phyloP scores from a whole-genome alignment of 1,140 invertebrate genomes.

The Amyelois transitella region DNA sequence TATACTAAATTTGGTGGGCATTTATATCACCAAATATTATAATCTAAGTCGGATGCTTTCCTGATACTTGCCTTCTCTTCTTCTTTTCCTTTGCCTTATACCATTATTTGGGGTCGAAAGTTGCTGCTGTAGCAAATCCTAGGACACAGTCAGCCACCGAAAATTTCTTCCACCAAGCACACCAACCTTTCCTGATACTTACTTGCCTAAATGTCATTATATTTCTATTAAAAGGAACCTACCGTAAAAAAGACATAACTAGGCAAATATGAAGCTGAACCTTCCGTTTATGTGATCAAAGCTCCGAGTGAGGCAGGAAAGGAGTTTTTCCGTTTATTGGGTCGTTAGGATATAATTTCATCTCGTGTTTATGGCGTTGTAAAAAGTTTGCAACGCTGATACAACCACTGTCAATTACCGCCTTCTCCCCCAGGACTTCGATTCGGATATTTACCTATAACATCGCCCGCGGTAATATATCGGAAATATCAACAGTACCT shows the following conservation, averaged over 20 bases:
- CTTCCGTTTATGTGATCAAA: conserved; percentile 47
- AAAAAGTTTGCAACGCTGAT: conserved; percentile 61
- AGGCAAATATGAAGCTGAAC: conserved; percentile 38
- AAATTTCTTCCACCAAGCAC: no score
- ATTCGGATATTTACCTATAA: conserved; percentile 16
- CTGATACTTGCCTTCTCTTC: no score
- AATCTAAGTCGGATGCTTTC: no score
- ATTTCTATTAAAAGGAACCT: conserved; percentile 23
- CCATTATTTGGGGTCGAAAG: no score
- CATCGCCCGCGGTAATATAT: conserved; percentile 1
- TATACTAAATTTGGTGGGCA: no score
- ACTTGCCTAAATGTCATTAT: conserved; percentile 21
- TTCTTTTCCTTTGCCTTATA: no score
- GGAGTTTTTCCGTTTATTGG: conserved; percentile 64
- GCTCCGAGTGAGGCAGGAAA: conserved; percentile 24
- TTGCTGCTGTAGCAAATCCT: no score
- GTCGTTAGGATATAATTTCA: conserved; percentile 68
- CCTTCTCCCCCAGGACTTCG: conserved; percentile 17
- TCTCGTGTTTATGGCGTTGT: conserved; percentile 60
- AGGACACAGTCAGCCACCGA: no score
- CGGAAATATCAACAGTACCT: neutral
- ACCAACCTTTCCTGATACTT: conserved; percentile 4
- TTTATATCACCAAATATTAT: no score
- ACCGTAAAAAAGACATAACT: conserved; percentile 36
- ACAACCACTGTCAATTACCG: conserved; percentile 59